Percentiles rank a stretch among this genome's conserved stretches.
phyloP scores from a whole-genome alignment of 2,888 invertebrate species.

The Tineola bisselliella region DNA sequence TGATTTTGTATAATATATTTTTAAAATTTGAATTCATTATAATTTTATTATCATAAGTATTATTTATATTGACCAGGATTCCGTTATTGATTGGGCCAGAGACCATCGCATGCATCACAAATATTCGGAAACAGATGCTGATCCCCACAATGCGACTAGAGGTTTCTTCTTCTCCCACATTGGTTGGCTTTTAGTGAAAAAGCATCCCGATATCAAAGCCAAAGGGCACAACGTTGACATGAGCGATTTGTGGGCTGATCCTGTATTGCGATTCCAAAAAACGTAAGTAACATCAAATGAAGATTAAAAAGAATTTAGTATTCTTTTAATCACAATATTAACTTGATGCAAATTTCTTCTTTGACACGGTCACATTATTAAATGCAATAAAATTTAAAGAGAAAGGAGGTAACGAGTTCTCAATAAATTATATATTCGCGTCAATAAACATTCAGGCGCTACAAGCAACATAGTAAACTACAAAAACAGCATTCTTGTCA shows the following conservation, averaged over 20 bases:
- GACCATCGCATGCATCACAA: slow-evolving; percentile 92
- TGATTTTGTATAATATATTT: no score
- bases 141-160: slow-evolving; percentile 90
- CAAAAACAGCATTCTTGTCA: background rate
- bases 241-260: slow-evolving; percentile 83
- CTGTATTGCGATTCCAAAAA: slow-evolving; percentile 86
- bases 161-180: slow-evolving; percentile 97
- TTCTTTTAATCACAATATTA: no score
- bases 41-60: slow-evolving; percentile 17
- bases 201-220: slow-evolving; percentile 88
- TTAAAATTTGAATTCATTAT: no score
- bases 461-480: background rate
- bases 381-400: no score
- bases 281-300: slow-evolving; percentile 76
- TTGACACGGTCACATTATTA: no score
- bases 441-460: no score
- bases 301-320: no score
- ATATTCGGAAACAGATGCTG: slow-evolving; percentile 92
- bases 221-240: slow-evolving; percentile 89
- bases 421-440: no score
- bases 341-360: no score
- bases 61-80: slow-evolving; percentile 60
- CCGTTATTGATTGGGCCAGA: slow-evolving; percentile 81
- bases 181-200: slow-evolving; percentile 91
- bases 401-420: no score